Base-by-base conservation (phyloP, 2,113 vertebrate genomes). In the Desmodus rotundus region DNA sequence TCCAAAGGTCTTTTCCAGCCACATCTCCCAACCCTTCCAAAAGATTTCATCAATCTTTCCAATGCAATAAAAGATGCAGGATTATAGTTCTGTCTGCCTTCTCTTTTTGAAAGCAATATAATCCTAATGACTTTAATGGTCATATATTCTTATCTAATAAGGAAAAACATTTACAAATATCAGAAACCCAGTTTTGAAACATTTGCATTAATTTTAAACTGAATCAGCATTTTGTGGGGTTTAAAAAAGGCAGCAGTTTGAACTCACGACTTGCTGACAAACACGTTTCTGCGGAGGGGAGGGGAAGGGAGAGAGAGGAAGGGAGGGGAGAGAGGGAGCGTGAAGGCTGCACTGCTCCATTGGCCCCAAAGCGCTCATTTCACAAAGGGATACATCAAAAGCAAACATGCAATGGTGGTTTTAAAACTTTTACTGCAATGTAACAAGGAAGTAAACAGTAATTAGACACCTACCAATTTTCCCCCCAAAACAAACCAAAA, bases 391-490 rank as follows among this genome's bases (percentile, higher is more conserved):
- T 98, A 98, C 97, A 98, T 98, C 98, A 98, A 99, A 99, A 99
- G 97, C 98, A 99, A 98, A 99, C 99, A 98, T 99, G 99, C 99
- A 98, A 97, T 94, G 92, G 95, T 98, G 98, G 97, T 98, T 98
- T 98, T 86, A 97, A 98, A 98, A 98, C 95, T 97, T 98, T 98
- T 98, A 99, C 98, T 98, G 98, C 97, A 98, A 98, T 96, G 58
- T 98, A 98, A 99, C 97, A 98, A 97, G 97, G 95, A 98, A 98
- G 97, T 98, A 98, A 98, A 98, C 97, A 98, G 97, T 98, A 98
- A 98, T 98, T 97, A 98, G 97, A 96, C 98, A 98, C 73, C 97
- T 98, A 98, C 93, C 36, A 97, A 96, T 97, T 97, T 97, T 96
- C 56, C 14, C 70, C 80, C 95, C 65, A 96, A 96, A 96, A 96